Evolutionary conservation across 2,797 vertebrate genomes (phyloP), one percentile per base, ranked within the genome.

Genomic region (Helicolenus hilgendorfi): DNA sequence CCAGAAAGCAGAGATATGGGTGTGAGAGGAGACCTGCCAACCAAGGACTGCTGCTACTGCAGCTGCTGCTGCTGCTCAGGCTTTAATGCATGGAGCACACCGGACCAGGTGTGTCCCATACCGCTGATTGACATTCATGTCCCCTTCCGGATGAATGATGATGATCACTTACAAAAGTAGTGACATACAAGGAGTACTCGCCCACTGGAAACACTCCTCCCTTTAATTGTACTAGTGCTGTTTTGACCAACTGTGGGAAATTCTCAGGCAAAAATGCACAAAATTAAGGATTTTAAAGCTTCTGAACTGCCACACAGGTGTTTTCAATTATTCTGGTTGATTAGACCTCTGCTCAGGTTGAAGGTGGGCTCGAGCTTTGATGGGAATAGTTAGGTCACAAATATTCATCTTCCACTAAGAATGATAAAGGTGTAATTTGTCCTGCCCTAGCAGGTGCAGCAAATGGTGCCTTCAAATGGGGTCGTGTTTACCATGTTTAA

Each of bases 1-100:
- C 45, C 45, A 49, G 0, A 49, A 20, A 18, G 20, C 0, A 49
- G 45, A 49, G 0, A 49, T 20, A 49, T 49, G 14, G 45, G 45
- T 15, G 18, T 49, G 45, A 49, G 45, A 49, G 45, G 45, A 49
- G 18, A 49, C 45, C 45, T 49, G 45, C 45, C 45, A 49, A 4
- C 45, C 18, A 20, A 49, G 45, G 45, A 49, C 38, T 41, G 38
- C 38, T 41, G 29, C 29, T 29, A 29, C 29, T 29, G 38, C n/a
- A n/a, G n/a, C 41, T 18, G 41, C 41, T 33, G 33, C 33, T 45
- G 41, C 15, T 49, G 45, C 45, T 49, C 45, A 49, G 45, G 45
- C 45, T 49, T 49, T 49, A 18, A 49, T 49, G 0, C 45, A 49
- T 2, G 18, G 45, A 49, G 49, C 49, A 55, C 49, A 55, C 49